Conservation (phyloP, 2,113 vertebrate species). For the Sorex fumeus region DNA sequence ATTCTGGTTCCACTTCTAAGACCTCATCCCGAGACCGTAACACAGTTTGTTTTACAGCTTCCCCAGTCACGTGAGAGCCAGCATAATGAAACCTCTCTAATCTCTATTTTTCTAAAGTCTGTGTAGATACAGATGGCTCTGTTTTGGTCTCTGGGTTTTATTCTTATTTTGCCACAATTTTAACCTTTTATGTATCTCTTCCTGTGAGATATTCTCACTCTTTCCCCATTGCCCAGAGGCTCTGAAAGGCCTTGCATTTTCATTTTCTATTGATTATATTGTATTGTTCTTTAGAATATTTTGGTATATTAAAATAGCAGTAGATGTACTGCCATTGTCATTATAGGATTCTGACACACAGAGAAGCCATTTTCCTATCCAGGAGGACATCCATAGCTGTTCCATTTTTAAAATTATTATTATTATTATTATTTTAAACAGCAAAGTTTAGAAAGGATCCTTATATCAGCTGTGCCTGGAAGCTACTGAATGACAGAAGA, state of each 20-base stretch:
- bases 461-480: neutral
- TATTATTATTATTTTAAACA: neutral
- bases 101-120: conserved; percentile 87
- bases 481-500: neutral
- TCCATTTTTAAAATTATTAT: neutral
- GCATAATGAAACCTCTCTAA: conserved; percentile 86
- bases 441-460: conserved; percentile 22
- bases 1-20: conserved; percentile 83
- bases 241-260: conserved; percentile 57
- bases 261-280: conserved; percentile 22
- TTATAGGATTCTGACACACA: neutral
- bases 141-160: conserved; percentile 86
- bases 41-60: conserved; percentile 87
- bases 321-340: neutral
- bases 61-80: conserved; percentile 77
- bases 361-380: conserved; percentile 7
- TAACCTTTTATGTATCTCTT: conserved; percentile 85
- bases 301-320: neutral
- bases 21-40: conserved; percentile 82
- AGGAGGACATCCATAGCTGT: neutral
- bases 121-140: conserved; percentile 86
- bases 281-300: conserved; percentile 36
- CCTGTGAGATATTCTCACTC: conserved; percentile 77
- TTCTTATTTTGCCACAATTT: conserved; percentile 85
- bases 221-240: conserved; percentile 71